Evolutionary conservation across 2,113 vertebrate species (phyloP).

Genomic region (Phalacrocorax carbo): DNA sequence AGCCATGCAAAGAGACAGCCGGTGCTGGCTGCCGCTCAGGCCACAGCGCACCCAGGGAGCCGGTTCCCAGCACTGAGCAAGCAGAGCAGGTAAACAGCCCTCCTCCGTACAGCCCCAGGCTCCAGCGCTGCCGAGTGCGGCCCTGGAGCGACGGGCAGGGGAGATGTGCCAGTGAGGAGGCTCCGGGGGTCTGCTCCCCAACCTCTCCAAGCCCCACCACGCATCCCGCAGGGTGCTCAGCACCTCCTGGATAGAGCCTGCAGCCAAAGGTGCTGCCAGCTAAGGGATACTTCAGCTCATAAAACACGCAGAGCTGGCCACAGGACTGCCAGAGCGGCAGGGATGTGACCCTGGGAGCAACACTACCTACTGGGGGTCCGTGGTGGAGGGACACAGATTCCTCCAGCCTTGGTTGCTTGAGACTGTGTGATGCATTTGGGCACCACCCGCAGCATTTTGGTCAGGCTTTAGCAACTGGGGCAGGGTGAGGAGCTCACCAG

Average conservation of each 20-base stretch:
- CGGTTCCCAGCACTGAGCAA: not conserved
- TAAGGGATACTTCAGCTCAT: not conserved
- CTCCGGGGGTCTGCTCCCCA: not conserved
- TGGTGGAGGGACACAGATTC: not conserved
- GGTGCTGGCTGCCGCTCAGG: not conserved
- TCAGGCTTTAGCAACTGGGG: not conserved
- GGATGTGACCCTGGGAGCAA: not conserved
- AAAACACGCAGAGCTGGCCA: not conserved
- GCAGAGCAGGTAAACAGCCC: not conserved
- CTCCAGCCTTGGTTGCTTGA: not conserved
- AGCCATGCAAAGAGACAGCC: constrained; percentile 7
- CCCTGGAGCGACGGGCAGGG: not conserved
- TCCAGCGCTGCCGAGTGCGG: rapidly evolving
- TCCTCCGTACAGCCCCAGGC: not conserved
- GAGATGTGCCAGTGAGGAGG: rapidly evolving
- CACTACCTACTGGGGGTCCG: rapidly evolving
- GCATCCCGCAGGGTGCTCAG: not conserved
- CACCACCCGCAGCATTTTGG: rapidly evolving
- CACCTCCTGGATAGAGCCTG: not conserved
- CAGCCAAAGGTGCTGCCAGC: not conserved
- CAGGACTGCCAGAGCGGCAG: not conserved
- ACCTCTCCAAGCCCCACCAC: rapidly evolving
- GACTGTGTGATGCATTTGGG: rapidly evolving
- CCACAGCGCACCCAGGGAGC: not conserved
- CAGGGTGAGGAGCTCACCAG: not conserved